phyloP scores from a whole-genome alignment of 2,888 invertebrate genomes.

The Colletes collaris region DNA sequence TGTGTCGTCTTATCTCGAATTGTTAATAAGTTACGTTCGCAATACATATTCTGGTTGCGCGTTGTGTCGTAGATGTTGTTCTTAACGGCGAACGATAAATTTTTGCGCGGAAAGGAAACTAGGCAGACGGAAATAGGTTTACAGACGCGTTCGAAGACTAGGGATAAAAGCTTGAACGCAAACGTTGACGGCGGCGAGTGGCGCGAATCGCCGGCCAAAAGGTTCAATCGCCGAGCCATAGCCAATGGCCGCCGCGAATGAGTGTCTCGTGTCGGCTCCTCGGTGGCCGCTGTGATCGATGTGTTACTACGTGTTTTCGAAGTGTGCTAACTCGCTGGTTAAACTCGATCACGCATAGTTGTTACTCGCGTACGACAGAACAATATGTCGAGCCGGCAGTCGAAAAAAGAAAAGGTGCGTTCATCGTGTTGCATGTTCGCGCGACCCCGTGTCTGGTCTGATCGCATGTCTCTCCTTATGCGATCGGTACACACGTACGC shows the following conservation, averaged over 20 bases:
- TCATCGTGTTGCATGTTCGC: conserved; percentile 49
- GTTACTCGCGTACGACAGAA: conserved; percentile 22
- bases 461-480: conserved; percentile 35
- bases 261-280: conserved; percentile 66
- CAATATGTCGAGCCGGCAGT: conserved; percentile 75
- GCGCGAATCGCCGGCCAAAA: conserved; percentile 53
- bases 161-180: conserved; percentile 35
- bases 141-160: conserved; percentile 16
- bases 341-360: conserved; percentile 32
- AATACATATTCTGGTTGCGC: background rate
- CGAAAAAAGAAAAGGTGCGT: conserved; percentile 81
- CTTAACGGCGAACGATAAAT: background rate
- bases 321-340: conserved; percentile 35
- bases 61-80: background rate
- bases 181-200: conserved; percentile 41
- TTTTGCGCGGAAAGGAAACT: background rate
- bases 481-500: conserved; percentile 34
- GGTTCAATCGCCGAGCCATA: conserved; percentile 48
- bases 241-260: conserved; percentile 72
- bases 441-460: conserved; percentile 15
- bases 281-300: conserved; percentile 65
- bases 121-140: background rate
- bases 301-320: conserved; percentile 42
- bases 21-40: background rate
- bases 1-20: conserved; percentile 2